These are phyloP conservation scores for Lasioglossum marginatum DNA, from an alignment of 2,888 invertebrate genomes.

Conservation along the genomic window DNA sequence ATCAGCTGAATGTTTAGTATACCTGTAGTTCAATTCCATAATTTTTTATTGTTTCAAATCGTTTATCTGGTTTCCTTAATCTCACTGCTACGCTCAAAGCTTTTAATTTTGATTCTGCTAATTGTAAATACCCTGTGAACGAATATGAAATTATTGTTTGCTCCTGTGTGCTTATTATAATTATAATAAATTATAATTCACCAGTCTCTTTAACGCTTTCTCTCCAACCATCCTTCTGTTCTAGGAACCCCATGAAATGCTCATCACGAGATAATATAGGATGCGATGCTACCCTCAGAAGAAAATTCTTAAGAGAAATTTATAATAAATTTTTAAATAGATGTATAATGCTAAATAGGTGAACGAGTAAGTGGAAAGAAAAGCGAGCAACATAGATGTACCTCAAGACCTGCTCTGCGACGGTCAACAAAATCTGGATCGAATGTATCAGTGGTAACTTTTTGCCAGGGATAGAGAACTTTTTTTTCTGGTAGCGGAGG, in stretches of 20 bases:
- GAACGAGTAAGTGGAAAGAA: neutral
- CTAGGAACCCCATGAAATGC: conserved; percentile 91
- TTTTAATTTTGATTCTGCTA: conserved; percentile 92
- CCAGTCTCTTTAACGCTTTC: conserved; percentile 91
- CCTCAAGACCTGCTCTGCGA: conserved; percentile 92
- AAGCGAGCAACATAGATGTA: conserved; percentile 70
- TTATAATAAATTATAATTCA: conserved; percentile 72
- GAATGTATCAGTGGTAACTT: conserved; percentile 91
- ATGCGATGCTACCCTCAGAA: conserved; percentile 91
- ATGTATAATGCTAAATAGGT: neutral
- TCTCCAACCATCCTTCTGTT: conserved; percentile 92
- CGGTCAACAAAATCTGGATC: conserved; percentile 94
- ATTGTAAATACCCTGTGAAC: conserved; percentile 88
- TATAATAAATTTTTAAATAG: neutral
- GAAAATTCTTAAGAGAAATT: conserved; percentile 87
- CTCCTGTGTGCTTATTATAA: neutral
- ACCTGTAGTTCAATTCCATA: conserved; percentile 91
- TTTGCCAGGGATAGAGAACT: conserved; percentile 91
- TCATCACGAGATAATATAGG: conserved; percentile 90
- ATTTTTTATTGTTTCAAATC: conserved; percentile 91
- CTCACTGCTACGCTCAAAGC: conserved; percentile 91
- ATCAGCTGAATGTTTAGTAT: conserved; percentile 68
- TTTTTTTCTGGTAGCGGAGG: conserved; percentile 93
- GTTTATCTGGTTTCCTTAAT: conserved; percentile 89
- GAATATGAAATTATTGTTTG: conserved; percentile 23